Evolutionary conservation across 2,113 vertebrate genomes (phyloP), one percentile per base, ranked within the genome.

Genomic region (Irena cyanogastra): DNA sequence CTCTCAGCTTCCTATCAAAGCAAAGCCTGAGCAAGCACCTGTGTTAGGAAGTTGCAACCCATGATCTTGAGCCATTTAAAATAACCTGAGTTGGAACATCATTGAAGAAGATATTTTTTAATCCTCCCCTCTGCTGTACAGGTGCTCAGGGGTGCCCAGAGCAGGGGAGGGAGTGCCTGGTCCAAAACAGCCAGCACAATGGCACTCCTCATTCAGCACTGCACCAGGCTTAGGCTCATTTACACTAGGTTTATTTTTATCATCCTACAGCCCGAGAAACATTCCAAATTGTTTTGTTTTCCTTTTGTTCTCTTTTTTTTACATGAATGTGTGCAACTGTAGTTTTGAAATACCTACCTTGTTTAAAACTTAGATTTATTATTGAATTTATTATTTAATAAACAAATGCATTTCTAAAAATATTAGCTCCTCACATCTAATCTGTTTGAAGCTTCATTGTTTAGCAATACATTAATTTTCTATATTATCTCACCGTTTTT

Each of bases 101-200:
- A 17, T 3, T 83, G 63, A 57, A 79, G 37, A 37, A 70, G 24
- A 44, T 60, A 24, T 2, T 71, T 9, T 68, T 85, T 63, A 75
- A 42, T 59, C 26, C 18, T 75, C 17, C 17, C 4, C 4, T 75
- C 24, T 70, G 26, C 19, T 3, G 1, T 17, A 21, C 23, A 63
- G 28, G 16, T 15, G 10, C 20, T 66, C 21, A 20, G 20, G n/a
- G 21, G 4, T 47, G 7, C 13, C 26, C 28, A 53, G 37, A 30
- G 27, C 5, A 63, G 28, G 18, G 9, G 3, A 66, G 16, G 7
- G 39, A 64, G 50, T 1, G 2, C 2, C 37, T 4, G 1, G 35
- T 11, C 26, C 22, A 42, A 37, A 47, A 35, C 1, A 60, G 26
- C 8, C 17, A 49, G 14, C 42, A 35, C 3, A 0, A 7, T 31